Evolutionary conservation across 1,140 invertebrate genomes (phyloP).

Genomic region (Nasonia giraulti): DNA sequence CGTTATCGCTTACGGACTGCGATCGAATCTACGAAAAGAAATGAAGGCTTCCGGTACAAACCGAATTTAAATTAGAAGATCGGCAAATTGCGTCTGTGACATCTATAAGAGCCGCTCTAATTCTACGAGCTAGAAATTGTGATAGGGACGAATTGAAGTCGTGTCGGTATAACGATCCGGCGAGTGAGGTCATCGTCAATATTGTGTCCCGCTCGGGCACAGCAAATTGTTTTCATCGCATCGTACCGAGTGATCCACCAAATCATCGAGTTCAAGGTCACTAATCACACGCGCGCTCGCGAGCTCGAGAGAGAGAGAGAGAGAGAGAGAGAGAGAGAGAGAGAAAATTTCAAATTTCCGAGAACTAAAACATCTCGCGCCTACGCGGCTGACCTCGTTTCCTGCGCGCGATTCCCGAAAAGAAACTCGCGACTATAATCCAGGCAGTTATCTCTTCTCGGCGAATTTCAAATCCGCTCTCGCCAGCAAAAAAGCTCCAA

Average conservation of each 20-base stretch:
- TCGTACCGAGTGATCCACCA: neutral
- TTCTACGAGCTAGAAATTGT: neutral
- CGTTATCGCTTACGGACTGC: too few species aligned
- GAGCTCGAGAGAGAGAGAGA: neutral
- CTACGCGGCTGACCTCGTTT: neutral
- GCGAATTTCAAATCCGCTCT: neutral
- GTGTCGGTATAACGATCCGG: neutral
- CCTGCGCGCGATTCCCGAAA: neutral
- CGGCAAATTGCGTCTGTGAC: neutral
- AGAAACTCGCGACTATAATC: neutral
- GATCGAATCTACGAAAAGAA: neutral
- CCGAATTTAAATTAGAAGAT: neutral
- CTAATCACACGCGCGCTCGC: too few species aligned
- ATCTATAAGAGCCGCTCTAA: neutral
- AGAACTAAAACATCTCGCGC: neutral
- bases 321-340: neutral
- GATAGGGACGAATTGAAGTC: neutral
- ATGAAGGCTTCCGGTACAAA: neutral
- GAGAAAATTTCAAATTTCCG: neutral
- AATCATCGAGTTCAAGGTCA: neutral
- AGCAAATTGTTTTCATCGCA: neutral
- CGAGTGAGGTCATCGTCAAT: neutral
- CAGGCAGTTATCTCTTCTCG: neutral
- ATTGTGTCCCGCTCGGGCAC: neutral
- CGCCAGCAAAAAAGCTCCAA: neutral